phyloP scores from a whole-genome alignment of 2,888 invertebrate species.

The Stenolophus ochropezus region DNA sequence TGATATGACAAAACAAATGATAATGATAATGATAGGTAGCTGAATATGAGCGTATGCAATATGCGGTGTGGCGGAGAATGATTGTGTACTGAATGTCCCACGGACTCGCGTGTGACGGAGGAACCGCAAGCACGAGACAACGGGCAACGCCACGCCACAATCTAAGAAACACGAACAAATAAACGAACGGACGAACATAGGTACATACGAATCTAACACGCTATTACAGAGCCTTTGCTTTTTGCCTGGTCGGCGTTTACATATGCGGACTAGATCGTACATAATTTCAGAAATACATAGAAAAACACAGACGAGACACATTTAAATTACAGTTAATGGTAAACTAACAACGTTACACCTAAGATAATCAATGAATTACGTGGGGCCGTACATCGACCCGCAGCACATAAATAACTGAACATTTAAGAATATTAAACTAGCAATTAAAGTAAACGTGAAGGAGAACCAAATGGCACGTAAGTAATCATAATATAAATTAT shows the following conservation, averaged over 20 bases:
- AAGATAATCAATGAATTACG: conserved; percentile 56
- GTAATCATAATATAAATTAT: conserved; percentile 27
- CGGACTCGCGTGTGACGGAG: conserved; percentile 55
- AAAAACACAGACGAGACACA: conserved; percentile 60
- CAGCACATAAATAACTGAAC: conserved; percentile 48
- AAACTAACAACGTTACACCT: conserved; percentile 60
- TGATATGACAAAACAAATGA: too few species aligned
- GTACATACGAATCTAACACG: conserved; percentile 59
- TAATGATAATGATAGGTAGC: neutral
- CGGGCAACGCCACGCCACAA: conserved; percentile 59
- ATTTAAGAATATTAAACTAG: conserved; percentile 37
- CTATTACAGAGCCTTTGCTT: conserved; percentile 57
- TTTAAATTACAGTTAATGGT: conserved; percentile 59
- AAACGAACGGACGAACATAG: conserved; percentile 57
- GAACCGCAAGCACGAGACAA: conserved; percentile 56
- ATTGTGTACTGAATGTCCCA: conserved; percentile 13
- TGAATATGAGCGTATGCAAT: neutral
- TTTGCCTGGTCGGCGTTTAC: conserved; percentile 59
- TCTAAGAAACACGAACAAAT: conserved; percentile 60
- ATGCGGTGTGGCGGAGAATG: conserved; percentile 5
- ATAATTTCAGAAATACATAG: conserved; percentile 57
- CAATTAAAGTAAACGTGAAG: conserved; percentile 38
- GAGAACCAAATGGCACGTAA: conserved; percentile 60
- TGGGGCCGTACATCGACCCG: conserved; percentile 49
- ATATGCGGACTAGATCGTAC: conserved; percentile 60